phyloP scores from a whole-genome alignment of 2,113 vertebrate genomes.

The Phasianus colchicus region DNA sequence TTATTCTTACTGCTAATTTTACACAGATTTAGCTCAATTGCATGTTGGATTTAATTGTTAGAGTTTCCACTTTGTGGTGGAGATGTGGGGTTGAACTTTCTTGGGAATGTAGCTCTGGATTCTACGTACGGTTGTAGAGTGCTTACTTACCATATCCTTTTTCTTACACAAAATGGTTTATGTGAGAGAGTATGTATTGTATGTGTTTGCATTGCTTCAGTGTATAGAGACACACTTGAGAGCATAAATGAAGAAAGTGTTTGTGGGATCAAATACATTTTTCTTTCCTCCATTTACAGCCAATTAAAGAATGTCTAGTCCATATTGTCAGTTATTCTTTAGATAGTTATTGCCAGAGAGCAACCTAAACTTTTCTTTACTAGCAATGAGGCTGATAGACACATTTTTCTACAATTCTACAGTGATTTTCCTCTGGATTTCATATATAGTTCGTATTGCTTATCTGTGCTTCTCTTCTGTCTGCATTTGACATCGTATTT shows the following conservation, averaged over 20 bases:
- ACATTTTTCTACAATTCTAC: not conserved
- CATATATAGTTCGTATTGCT: not conserved
- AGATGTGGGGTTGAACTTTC: not conserved
- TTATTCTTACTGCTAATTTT: conserved; percentile 10
- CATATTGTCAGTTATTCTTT: not conserved
- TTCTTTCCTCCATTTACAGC: not conserved
- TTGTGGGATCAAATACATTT: not conserved
- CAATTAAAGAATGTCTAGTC: not conserved
- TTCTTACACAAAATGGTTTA: not conserved
- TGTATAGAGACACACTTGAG: accelerated
- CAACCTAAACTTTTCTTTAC: not conserved
- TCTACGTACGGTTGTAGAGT: not conserved
- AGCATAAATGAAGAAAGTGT: not conserved
- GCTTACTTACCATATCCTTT: not conserved
- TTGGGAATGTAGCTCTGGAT: not conserved
- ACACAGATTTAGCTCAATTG: not conserved
- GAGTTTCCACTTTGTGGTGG: not conserved
- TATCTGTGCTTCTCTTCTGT: not conserved
- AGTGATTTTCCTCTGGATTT: not conserved
- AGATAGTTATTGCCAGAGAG: not conserved
- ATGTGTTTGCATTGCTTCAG: not conserved
- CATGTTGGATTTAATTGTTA: not conserved
- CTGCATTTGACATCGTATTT: not conserved
- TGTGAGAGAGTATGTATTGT: not conserved
- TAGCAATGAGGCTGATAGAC: not conserved